Percentiles rank a stretch among this genome's conserved stretches.
Conservation (phyloP, 1,140 invertebrate genomes). For the Macrotrachela quadricornifera region DNA sequence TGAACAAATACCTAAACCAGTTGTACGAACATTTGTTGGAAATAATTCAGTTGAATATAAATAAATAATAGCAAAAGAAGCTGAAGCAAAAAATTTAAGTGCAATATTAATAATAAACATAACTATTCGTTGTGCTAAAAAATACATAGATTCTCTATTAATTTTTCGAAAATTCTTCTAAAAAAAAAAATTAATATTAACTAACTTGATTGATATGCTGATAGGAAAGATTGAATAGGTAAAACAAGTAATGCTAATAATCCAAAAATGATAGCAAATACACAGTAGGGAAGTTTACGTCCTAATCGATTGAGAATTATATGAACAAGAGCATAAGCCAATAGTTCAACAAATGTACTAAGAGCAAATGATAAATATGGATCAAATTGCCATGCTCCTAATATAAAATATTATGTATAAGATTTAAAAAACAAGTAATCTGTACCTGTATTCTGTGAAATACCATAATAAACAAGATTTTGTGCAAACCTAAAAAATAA, state of each 20-base stretch:
- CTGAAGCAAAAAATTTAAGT: too few relatives aligned
- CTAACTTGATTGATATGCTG: too few relatives aligned
- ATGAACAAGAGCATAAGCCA: conserved; percentile 2
- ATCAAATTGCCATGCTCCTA: background rate
- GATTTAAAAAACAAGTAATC: background rate
- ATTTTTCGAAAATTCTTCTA: too few relatives aligned
- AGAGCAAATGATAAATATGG: conserved; percentile 2
- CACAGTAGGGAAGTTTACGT: background rate
- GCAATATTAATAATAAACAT: too few relatives aligned
- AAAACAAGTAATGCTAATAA: background rate
- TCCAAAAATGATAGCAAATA: background rate
- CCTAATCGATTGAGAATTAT: background rate
- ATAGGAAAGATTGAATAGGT: too few relatives aligned
- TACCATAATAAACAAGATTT: background rate
- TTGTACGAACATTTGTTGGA: conserved; percentile 59
- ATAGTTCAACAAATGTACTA: background rate
- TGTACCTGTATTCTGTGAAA: background rate
- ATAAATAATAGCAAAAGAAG: conserved; percentile 42
- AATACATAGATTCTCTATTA: too few relatives aligned
- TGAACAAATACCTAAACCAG: conserved; percentile 53
- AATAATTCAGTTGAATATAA: conserved; percentile 60
- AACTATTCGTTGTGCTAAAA: too few relatives aligned
- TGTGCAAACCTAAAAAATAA: background rate
- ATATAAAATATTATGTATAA: conserved; percentile 4
- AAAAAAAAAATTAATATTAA: too few relatives aligned